Evolutionary conservation across 2,888 invertebrate genomes (phyloP).

Genomic region (Dynastes tityus): DNA sequence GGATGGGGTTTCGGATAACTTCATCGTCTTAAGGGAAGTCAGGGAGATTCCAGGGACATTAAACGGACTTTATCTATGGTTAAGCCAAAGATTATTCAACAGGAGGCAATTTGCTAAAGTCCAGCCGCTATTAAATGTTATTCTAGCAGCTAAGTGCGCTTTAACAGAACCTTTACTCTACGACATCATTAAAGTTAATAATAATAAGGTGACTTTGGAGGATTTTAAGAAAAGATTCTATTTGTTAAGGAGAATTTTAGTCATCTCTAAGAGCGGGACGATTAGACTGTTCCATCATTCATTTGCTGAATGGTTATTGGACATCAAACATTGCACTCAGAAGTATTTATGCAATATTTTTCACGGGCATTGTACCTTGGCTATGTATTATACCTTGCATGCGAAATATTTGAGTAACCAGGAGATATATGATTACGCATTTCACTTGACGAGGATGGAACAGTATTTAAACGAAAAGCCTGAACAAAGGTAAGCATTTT

Average conservation of each 20-base stretch:
- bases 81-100: conserved; percentile 94
- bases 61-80: conserved; percentile 95
- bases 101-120: conserved; percentile 91
- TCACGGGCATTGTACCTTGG: conserved; percentile 91
- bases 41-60: conserved; percentile 95
- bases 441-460: conserved; percentile 79
- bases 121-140: conserved; percentile 87
- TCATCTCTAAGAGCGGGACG: conserved; percentile 76
- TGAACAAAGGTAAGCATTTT: conserved; percentile 66
- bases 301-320: conserved; percentile 94
- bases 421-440: conserved; percentile 83
- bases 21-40: conserved; percentile 92
- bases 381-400: conserved; percentile 85
- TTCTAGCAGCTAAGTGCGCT: conserved; percentile 89
- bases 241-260: conserved; percentile 77
- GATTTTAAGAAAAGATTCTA: conserved; percentile 87
- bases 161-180: conserved; percentile 87
- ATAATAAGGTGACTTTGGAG: conserved; percentile 83
- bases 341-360: conserved; percentile 91
- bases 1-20: conserved; percentile 94
- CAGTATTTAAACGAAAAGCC: conserved; percentile 74
- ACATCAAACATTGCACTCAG: conserved; percentile 98
- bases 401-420: conserved; percentile 80
- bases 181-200: conserved; percentile 86
- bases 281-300: conserved; percentile 92